Evolutionary conservation across 53 echinoderm and acorn worm genomes (phyloP).

Genomic region (Antedon mediterranea): DNA sequence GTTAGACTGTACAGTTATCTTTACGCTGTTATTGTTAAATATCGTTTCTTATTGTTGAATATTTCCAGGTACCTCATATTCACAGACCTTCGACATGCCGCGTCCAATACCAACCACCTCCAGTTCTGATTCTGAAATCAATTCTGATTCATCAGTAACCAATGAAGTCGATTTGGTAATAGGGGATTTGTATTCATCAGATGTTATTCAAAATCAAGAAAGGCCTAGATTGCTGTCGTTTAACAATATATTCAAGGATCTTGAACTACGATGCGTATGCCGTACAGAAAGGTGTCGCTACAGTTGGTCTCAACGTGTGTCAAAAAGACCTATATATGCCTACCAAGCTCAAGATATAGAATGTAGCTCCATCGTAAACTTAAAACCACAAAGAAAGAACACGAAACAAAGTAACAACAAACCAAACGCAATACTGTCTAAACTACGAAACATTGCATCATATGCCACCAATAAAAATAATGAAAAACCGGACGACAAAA

Average conservation of each 20-base stretch:
- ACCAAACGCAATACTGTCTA: background rate
- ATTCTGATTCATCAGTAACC: background rate
- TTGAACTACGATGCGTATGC: background rate
- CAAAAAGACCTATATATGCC: background rate
- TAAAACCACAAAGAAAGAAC: background rate
- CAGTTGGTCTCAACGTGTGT: background rate
- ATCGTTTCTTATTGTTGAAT: no score
- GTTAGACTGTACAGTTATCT: no score
- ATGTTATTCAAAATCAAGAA: background rate
- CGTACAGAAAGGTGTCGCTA: background rate
- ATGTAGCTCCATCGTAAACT: background rate
- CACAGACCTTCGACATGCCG: no score
- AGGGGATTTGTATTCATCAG: background rate
- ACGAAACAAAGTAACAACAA: background rate
- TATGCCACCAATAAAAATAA: background rate
- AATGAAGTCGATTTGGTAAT: background rate
- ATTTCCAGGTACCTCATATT: no score
- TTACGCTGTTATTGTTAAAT: no score
- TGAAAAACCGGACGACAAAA: background rate
- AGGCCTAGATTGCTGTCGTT: background rate
- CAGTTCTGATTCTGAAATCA: background rate
- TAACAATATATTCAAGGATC: background rate
- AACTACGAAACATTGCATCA: background rate
- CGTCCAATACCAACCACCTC: background rate
- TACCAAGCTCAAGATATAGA: background rate